Evolutionary conservation across 2,888 invertebrate genomes (phyloP).

Genomic region (Cephus pulcher): DNA sequence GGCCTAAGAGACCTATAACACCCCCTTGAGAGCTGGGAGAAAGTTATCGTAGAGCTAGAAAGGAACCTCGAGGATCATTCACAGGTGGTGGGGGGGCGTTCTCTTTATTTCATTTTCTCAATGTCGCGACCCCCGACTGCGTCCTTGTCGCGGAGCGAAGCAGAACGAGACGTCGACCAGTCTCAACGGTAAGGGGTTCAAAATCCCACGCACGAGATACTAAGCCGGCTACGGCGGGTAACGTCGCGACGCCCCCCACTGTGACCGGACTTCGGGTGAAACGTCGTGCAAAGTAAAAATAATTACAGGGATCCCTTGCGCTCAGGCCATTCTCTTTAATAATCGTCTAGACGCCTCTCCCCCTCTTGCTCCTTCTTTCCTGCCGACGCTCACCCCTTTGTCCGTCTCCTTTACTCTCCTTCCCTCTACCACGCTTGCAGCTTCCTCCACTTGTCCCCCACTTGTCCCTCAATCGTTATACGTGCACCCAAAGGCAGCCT

Average conservation of each 20-base stretch:
- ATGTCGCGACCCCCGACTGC: background rate
- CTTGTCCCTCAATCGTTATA: background rate
- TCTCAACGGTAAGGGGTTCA: background rate
- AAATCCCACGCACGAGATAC: slow-evolving; percentile 6
- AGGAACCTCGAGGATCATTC: background rate
- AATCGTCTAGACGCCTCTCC: slow-evolving; percentile 38
- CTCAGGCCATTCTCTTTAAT: slow-evolving; percentile 34
- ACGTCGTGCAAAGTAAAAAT: slow-evolving; percentile 30
- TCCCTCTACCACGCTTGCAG: background rate
- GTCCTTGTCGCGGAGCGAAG: background rate
- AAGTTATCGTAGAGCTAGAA: background rate
- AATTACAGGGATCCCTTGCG: slow-evolving; percentile 24
- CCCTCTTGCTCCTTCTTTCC: background rate
- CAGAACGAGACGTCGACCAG: background rate
- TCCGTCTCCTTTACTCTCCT: background rate
- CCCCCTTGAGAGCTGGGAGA: background rate
- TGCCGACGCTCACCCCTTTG: background rate
- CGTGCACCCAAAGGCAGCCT: background rate
- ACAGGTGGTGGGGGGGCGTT: too few species aligned
- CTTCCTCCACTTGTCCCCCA: background rate
- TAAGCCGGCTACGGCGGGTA: background rate
- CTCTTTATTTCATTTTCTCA: background rate
- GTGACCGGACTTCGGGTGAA: background rate
- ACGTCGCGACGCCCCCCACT: background rate
- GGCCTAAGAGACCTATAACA: background rate